A percentile compares a stretch with the other conserved stretches of the same genome.
Evolutionary conservation across 1,140 invertebrate genomes (phyloP).

Genomic region (Caenorhabditis elegans): WBcel235 BX284603.4:8495001-8495500

Average conservation of each 20-base stretch:
- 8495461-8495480: too few relatives aligned
- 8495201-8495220: neutral
- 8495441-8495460: too few relatives aligned
- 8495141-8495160: slow-evolving; percentile 10
- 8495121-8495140: slow-evolving; percentile 8
- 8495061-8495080: slow-evolving; percentile 1
- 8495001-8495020: too few relatives aligned
- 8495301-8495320: too few relatives aligned
- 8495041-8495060: neutral
- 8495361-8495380: too few relatives aligned
- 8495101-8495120: slow-evolving; percentile 16
- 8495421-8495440: too few relatives aligned
- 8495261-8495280: neutral
- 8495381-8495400: too few relatives aligned
- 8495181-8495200: slow-evolving; percentile 14
- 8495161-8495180: slow-evolving; percentile 22
- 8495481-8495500: too few relatives aligned
- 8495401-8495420: too few relatives aligned
- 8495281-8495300: too few relatives aligned
- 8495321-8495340: too few relatives aligned
- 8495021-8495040: slow-evolving; percentile 20
- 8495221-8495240: slow-evolving; percentile 12
- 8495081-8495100: neutral
- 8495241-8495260: slow-evolving; percentile 1
- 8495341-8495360: too few relatives aligned